These are phyloP conservation scores for Magallana gigas DNA, from an alignment of 1,140 invertebrate species.

Conservation along the genomic window DNA sequence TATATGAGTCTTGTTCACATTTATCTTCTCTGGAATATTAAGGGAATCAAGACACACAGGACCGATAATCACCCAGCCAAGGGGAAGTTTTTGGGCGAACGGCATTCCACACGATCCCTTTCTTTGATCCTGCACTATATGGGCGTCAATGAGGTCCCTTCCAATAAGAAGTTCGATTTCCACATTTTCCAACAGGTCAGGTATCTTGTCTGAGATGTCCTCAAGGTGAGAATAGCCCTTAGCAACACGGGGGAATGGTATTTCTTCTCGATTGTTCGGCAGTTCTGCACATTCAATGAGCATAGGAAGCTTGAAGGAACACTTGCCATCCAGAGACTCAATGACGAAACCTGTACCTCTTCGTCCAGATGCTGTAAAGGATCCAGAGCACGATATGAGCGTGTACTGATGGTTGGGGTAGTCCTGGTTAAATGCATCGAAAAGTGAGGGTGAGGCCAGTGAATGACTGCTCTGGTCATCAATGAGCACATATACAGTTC, in stretches of 20 bases:
- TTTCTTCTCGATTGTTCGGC: conserved; percentile 26
- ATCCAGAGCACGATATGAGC: conserved; percentile 32
- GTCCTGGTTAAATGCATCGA: background rate
- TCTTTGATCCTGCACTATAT: conserved; percentile 49
- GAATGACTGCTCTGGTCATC: conserved; percentile 49
- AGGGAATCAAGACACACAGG: conserved; percentile 45
- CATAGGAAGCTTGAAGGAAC: conserved; percentile 33
- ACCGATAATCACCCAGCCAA: conserved; percentile 60
- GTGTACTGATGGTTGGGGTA: background rate
- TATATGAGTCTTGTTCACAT: conserved; percentile 47
- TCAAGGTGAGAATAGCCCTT: background rate
- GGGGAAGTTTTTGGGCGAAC: conserved; percentile 52
- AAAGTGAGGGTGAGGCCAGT: background rate
- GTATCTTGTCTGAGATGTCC: conserved; percentile 24
- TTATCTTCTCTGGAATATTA: conserved; percentile 31
- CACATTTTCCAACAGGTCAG: background rate
- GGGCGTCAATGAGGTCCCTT: conserved; percentile 40
- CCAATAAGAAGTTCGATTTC: conserved; percentile 42
- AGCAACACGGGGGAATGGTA: conserved; percentile 25
- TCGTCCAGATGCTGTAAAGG: conserved; percentile 15
- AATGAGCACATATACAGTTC: conserved; percentile 39
- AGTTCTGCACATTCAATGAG: conserved; percentile 45
- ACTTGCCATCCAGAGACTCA: conserved; percentile 27
- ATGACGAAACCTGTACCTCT: conserved; percentile 32
- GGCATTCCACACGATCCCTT: background rate